Evolutionary conservation across 2,113 vertebrate genomes (phyloP), one percentile per base, ranked within the genome.

Genomic region (Carlito syrichta): DNA sequence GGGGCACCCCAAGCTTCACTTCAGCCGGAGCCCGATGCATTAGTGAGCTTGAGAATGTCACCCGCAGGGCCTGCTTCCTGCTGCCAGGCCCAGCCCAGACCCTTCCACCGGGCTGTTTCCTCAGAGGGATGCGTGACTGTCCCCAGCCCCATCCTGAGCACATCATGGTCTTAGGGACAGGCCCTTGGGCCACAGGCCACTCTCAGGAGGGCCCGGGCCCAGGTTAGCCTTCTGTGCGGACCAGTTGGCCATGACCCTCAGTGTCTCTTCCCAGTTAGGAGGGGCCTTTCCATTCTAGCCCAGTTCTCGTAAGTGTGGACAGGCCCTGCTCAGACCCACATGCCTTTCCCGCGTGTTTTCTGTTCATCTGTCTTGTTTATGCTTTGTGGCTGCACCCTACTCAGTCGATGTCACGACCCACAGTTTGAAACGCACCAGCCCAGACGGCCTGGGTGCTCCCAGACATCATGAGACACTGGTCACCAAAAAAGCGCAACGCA

Each of bases 281-380:
- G 50, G 40, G 1, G 50, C 17, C 4, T 60, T 89, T 43, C 9
- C 5, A 0, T 52, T 23, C n/a, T 8, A 25, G 9, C 54, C 32
- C 11, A 38, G 11, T 7, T 22, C 32, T 27, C 56, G 0, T 2
- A 0, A 43, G 30, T 1, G 1, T n/a, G 38, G 23, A 63, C 0
- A 8, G 1, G 10, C 71, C 81, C 40, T 2, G 10, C 12, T 10
- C 71, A 9, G 30, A 43, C 52, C n/a, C n/a, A 9, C 69, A 22
- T 11, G 0, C 89, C 56, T 76, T 40, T 3, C 1, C 48, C 11
- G 0, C 0, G 0, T 8, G 48, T 5, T 86, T 12, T 40, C 71
- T 30, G 5, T 82, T 58, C 6, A 1, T 35, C 48, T 32, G 8
- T 17, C 71, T 22, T 38, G 22, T 69, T 43, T 38, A 1, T 22